Base-by-base conservation (phyloP, 2,888 invertebrate genomes). In the Tachina fera region DNA sequence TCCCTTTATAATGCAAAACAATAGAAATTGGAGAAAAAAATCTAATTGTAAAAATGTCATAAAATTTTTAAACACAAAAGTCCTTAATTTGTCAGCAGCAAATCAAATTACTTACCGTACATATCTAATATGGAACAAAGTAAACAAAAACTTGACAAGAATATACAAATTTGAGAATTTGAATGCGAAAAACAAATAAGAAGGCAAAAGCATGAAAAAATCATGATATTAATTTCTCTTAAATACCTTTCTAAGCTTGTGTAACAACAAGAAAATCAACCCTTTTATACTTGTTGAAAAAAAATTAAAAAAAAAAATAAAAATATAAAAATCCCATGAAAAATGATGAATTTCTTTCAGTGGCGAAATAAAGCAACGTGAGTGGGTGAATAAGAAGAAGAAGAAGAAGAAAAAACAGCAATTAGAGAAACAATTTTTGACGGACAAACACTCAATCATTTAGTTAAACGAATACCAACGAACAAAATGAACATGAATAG, bases 391-490 rank as follows among this genome's bases (percentile, higher is more conserved):
- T 56, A n/a, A 49, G 71, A 84, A 61, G 60, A 60, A 61, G 53
- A 45, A 56, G 63, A n/a, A 49, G 72, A 84, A 61, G 41, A 60
- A 61, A 43, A 84, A 86, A 77, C 65, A 87, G 86, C 87, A 88
- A 88, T 88, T 88, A 88, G 87, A 82, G 83, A 60, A 86, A 85
- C 80, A 75, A 86, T 83, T 87, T 87, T 87, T 88, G 87, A 88
- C 86, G 87, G 87, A 88, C 88, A 87, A 84, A 80, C 88, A 87
- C 86, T 88, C 87, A 87, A 88, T 88, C 88, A 88, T 87, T 53
- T 61, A 84, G 65, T 79, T 79, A 60, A 49, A 84, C 51, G 11
- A 45, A 51, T 61, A 49, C 61, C 9, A 70, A n/a, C 6, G 11
- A 77, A 72, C 41, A 51, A 58, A 72, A 47, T 67, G 9, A 22